Evolutionary conservation across 2,797 vertebrate species (phyloP), one percentile per base, ranked within the genome.

Genomic region (Manis javanica): DNA sequence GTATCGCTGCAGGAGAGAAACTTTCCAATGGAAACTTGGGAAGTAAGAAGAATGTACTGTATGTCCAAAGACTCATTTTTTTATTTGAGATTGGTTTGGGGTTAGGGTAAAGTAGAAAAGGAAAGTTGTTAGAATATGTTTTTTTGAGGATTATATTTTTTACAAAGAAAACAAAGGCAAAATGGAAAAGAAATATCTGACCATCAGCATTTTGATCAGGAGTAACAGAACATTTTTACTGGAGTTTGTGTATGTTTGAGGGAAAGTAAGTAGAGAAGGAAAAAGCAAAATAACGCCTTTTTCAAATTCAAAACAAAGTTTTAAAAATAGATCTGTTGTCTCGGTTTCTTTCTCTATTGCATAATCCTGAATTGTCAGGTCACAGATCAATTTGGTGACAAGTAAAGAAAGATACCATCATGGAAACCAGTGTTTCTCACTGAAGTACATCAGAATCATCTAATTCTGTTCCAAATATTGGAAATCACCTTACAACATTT

Each of bases 101-200:
- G 85, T 93, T 59, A 92, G 81, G 12, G 66, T 89, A 84, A 85
- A 91, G 75, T 4, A 92, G 55, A 92, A 97, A 95, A 93, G 15
- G 46, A 95, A 95, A 42, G 55, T 37, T 90, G 84, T 82, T 29
- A 42, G 81, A 39, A 55, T 53, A 88, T 2, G 6, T 16, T 81
- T 94, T 94, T 72, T 64, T 69, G 26, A 91, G 29, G 37, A 82
- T 53, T 94, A 53, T 82, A 4, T 29, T 85, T 94, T 75, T 95
- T 78, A n/a, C 49, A 85, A 96, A 85, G 31, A 81, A 77, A 90
- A 87, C 81, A 90, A 93, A 93, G 78, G 84, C 68, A 95, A 89
- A 7, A 77, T 46, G 74, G 34, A 84, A 93, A 87, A 96, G 78
- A 95, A 93, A 91, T 68, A 55, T 49, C 69, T 88, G 59, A 64